Evolutionary conservation across 2,888 invertebrate species (phyloP).

Genomic region (Augiades crinisus): DNA sequence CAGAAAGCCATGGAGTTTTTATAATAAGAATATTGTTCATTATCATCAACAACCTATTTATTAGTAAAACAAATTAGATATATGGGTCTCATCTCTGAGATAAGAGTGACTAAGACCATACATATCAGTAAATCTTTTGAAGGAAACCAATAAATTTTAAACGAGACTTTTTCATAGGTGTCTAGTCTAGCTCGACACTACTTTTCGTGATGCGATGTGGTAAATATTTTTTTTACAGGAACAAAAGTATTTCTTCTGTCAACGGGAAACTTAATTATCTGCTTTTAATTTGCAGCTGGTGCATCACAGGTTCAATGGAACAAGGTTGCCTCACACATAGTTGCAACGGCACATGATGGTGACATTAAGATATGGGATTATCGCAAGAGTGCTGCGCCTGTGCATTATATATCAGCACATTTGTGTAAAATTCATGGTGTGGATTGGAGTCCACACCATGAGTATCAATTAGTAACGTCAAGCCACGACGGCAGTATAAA

Average conservation of each 20-base stretch:
- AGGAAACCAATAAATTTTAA: no score
- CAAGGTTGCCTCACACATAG: conserved; percentile 88
- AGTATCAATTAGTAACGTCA: conserved; percentile 93
- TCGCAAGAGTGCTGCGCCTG: conserved; percentile 91
- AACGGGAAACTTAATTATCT: not conserved
- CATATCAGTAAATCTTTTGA: no score
- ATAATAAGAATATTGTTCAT: no score
- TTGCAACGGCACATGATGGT: conserved; percentile 97
- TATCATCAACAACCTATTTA: no score
- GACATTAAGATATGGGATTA: conserved; percentile 98
- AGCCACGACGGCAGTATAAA: conserved; percentile 98
- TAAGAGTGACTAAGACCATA: no score
- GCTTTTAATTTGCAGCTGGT: conserved; percentile 83
- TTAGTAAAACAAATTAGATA: no score
- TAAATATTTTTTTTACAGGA: not conserved
- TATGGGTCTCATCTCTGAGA: no score
- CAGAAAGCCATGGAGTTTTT: no score
- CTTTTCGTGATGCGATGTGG: not conserved
- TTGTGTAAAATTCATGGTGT: conserved; percentile 93
- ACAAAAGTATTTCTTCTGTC: not conserved
- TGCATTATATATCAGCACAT: conserved; percentile 97
- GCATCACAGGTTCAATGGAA: conserved; percentile 98
- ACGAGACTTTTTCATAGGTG: no score
- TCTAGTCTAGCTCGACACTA: no score
- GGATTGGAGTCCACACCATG: conserved; percentile 95